Evolutionary conservation across 1,140 invertebrate species (phyloP), one percentile per base, ranked within the genome.

Genomic region (Mesaphorura yosii): DNA sequence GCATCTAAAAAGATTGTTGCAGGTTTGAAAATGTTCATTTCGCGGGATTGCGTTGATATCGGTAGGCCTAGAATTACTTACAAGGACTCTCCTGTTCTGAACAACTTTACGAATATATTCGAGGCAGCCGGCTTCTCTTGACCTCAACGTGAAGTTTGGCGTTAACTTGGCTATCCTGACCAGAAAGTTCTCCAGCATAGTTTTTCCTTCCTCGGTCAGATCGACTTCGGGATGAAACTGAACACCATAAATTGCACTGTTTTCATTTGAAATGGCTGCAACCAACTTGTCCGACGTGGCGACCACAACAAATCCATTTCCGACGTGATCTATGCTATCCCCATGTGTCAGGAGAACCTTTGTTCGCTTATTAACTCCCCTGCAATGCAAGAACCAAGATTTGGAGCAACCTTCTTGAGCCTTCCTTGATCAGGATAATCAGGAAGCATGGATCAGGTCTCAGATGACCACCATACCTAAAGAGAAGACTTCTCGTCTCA

Each of bases 141-240:
- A 83, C 28, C 81, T 74, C 69, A 98, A 81, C 10, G 90, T 98
- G 71, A 83, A 98, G 60, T 79, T 84, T 19, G 88, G 87, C 34
- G 81, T 81, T 51, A 93, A 73, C 19, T 86, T 85, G 63, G 82
- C 81, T 57, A 98, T 81, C 62, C 90, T 86, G 72, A 87, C 93
- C 42, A 98, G 73, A 72, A 98, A 99, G 71, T 98, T 97, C 34
- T 83, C 81, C 56, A 98, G 72, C 78, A 98, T 97, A 54, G 78
- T 73, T 71, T 82, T 83, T 26, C 96, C 95, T 67, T 95, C 85
- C 6, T 78, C 75, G 5, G 94, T 96, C 51, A 98, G 76, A 72
- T 98, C 93, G 38, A 96, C 91, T 50, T 89, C 89, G 1, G 91
- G 91, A 72, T 98, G 95, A 73, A 98, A 99, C 73, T 99, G 95